Conservation (phyloP, 1,140 invertebrate species). For the Ladona fulva region DNA sequence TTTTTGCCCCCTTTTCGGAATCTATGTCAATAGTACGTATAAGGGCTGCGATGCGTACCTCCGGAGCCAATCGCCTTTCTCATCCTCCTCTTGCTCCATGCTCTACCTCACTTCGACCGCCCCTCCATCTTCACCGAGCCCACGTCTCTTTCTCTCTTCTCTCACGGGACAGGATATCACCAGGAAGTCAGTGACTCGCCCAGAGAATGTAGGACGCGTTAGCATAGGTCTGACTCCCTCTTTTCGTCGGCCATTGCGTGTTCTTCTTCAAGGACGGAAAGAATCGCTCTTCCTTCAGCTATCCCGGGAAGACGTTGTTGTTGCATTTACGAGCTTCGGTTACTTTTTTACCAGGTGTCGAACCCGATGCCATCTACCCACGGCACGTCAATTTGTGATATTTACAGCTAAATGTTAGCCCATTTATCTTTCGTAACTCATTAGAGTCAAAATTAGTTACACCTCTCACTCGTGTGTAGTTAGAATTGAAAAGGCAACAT, state of each 20-base stretch:
- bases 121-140: not conserved
- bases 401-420: too few relatives aligned
- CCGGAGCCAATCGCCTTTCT: not conserved
- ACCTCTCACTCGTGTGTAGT: too few relatives aligned
- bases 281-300: too few relatives aligned
- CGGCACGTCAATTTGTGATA: too few relatives aligned
- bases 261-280: too few relatives aligned
- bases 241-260: not conserved
- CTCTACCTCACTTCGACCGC: not conserved
- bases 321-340: too few relatives aligned
- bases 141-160: not conserved
- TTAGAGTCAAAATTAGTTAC: too few relatives aligned
- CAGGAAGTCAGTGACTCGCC: not conserved
- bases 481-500: too few relatives aligned
- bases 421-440: too few relatives aligned
- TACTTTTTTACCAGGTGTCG: too few relatives aligned
- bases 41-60: not conserved
- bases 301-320: too few relatives aligned
- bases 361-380: too few relatives aligned
- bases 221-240: constrained; percentile 3
- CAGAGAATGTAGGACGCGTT: not conserved
- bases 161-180: not conserved
- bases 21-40: not conserved
- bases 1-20: not conserved
- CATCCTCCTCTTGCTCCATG: not conserved